Evolutionary conservation across 2,888 invertebrate species (phyloP).

Genomic region (Panopea generosa): DNA sequence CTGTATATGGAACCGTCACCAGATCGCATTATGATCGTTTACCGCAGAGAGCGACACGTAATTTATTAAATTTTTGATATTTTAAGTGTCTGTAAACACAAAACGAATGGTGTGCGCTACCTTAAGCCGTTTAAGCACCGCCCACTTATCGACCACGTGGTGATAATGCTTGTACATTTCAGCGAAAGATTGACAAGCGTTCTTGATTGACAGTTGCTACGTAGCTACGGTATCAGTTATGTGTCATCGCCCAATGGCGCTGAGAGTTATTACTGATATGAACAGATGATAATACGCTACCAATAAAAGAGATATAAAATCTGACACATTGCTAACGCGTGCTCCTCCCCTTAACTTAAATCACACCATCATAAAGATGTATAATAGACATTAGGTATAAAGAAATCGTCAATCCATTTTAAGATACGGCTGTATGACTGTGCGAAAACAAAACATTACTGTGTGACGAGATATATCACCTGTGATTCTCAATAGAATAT

Average conservation of each 20-base stretch:
- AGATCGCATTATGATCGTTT: no score
- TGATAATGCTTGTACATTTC: constrained; percentile 7
- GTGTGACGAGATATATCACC: constrained; percentile 43
- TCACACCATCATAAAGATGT: constrained; percentile 56
- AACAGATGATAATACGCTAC: constrained; percentile 46
- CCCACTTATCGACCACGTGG: neutral
- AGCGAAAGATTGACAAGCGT: constrained; percentile 7
- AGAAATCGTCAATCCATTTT: constrained; percentile 48
- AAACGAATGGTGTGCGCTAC: constrained; percentile 2
- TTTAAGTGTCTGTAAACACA: constrained; percentile 50
- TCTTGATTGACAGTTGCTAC: constrained; percentile 53
- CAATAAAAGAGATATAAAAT: constrained; percentile 68
- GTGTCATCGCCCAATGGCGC: constrained; percentile 71
- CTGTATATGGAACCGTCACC: no score
- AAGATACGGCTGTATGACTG: constrained; percentile 47
- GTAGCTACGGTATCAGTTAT: constrained; percentile 53
- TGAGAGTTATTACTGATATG: constrained; percentile 58
- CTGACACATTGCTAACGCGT: constrained; percentile 60
- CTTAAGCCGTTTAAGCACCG: constrained; percentile 26
- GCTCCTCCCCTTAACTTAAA: constrained; percentile 69
- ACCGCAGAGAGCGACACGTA: no score
- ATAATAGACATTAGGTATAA: constrained; percentile 53
- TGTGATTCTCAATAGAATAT: no score
- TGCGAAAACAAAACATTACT: constrained; percentile 62
- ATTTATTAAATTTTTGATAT: no score